A percentile compares a stretch with the other conserved stretches of the same genome.
Evolutionary conservation across 2,888 invertebrate species (phyloP).

Genomic region (Aspidiotus destructor): DNA sequence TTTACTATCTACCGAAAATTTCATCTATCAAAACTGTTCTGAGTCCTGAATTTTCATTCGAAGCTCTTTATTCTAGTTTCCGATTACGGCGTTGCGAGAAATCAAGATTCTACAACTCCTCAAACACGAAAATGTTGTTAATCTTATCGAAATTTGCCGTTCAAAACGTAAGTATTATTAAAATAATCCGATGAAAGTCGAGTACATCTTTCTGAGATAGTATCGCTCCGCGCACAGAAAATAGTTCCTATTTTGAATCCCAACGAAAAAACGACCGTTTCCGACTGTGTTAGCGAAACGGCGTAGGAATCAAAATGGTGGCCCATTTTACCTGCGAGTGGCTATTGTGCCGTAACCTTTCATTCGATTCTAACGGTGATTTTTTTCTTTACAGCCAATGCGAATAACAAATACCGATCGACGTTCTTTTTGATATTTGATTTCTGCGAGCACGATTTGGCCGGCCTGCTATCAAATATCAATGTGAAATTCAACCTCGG

Average conservation of each 20-base stretch:
- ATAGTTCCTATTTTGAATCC: not conserved
- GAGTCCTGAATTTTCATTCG: not conserved
- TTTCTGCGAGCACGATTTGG: slow-evolving; percentile 96
- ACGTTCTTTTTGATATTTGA: slow-evolving; percentile 96
- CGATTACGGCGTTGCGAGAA: slow-evolving; percentile 94
- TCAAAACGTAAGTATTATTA: slow-evolving; percentile 63
- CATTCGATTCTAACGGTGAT: no score
- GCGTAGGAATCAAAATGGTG: no score
- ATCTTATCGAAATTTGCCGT: slow-evolving; percentile 91
- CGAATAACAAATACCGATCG: slow-evolving; percentile 64
- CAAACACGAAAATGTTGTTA: slow-evolving; percentile 95
- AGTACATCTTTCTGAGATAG: not conserved
- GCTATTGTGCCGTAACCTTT: no score
- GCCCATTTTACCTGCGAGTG: no score
- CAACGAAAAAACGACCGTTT: no score
- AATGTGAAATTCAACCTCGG: slow-evolving; percentile 93
- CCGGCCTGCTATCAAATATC: slow-evolving; percentile 86
- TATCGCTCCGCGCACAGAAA: no score
- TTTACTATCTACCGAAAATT: no score
- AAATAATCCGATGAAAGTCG: not conserved
- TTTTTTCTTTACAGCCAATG: slow-evolving; percentile 44
- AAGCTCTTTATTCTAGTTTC: slow-evolving; percentile 58
- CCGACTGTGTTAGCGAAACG: no score
- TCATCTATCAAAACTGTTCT: not conserved
- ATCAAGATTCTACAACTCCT: slow-evolving; percentile 88